A percentile compares a stretch with the other conserved stretches of the same genome.
These are phyloP conservation scores for Hyperoplus lanceolatus DNA, from an alignment of 2,797 vertebrate genomes.

Conservation along the genomic window DNA sequence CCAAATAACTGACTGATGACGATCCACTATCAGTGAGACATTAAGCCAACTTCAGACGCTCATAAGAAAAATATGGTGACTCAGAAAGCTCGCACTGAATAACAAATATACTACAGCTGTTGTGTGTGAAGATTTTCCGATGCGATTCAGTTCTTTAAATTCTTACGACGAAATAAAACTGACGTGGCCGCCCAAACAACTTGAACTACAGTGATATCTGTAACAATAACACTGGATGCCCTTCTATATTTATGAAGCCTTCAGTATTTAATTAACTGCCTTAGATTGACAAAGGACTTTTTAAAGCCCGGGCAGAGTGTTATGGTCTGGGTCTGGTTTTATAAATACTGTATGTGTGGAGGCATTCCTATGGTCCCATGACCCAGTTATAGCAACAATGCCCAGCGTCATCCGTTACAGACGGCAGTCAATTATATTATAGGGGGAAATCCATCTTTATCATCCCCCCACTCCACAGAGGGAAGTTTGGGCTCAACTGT, in stretches of 20 bases:
- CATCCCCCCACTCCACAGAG: conserved; percentile 1
- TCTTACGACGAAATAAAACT: neutral
- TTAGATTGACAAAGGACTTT: neutral
- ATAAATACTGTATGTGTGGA: conserved; percentile 28
- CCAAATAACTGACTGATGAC: conserved; percentile 11
- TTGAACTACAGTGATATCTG: neutral
- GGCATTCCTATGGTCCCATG: conserved; percentile 12
- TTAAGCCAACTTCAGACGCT: conserved; percentile 13
- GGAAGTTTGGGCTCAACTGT: conserved; percentile 25
- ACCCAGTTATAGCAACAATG: conserved; percentile 37
- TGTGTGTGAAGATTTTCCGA: neutral
- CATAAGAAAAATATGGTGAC: conserved; percentile 12
- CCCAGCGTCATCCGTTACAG: conserved; percentile 34
- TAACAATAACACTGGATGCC: neutral
- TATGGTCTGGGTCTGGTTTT: no score
- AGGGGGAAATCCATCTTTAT: conserved; percentile 31
- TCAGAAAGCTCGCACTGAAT: conserved; percentile 22
- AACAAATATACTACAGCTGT: neutral
- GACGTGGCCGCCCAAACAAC: neutral
- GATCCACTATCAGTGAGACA: neutral
- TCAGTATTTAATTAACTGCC: neutral
- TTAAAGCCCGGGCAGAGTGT: neutral
- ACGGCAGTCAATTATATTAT: conserved; percentile 15
- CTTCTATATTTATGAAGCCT: neutral
- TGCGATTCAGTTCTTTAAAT: neutral